Conservation (phyloP, 92 coral and sea anemone genomes). For the Epizoanthus scotinus region DNA sequence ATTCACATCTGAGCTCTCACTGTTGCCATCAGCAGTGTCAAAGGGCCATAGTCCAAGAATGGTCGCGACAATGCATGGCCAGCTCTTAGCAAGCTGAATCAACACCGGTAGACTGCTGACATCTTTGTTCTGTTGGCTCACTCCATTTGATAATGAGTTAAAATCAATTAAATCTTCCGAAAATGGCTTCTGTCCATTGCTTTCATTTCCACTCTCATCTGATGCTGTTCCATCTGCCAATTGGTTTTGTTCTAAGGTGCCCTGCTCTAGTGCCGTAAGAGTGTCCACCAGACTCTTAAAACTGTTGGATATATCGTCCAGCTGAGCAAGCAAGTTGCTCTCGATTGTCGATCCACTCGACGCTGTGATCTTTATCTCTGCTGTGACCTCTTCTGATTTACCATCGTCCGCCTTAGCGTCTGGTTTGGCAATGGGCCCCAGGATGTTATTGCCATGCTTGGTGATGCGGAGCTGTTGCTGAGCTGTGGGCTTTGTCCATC, state of each 20-base stretch:
- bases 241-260: constrained; percentile 20
- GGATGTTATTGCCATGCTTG: constrained; percentile 58
- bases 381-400: constrained; percentile 46
- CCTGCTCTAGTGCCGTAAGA: constrained; percentile 67
- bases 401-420: constrained; percentile 39
- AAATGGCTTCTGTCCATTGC: constrained; percentile 23
- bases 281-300: constrained; percentile 82
- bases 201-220: constrained; percentile 4
- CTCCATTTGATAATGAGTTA: constrained; percentile 22
- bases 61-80: constrained; percentile 84
- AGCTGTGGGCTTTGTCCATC: constrained; percentile 76
- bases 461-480: constrained; percentile 66
- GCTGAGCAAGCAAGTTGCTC: constrained; percentile 76
- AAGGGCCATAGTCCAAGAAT: constrained; percentile 71
- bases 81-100: constrained; percentile 76
- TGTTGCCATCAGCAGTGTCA: constrained; percentile 26
- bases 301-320: constrained; percentile 83
- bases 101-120: constrained; percentile 60
- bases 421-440: constrained; percentile 52
- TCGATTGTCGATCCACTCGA: constrained; percentile 68
- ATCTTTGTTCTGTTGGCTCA: constrained; percentile 10
- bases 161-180: constrained; percentile 33
- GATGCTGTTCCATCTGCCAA: constrained; percentile 21
- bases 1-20: constrained; percentile 47
- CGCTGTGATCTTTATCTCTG: constrained; percentile 77